These are phyloP conservation scores for Acinonyx jubatus DNA, from an alignment of 2,113 vertebrate species.

Conservation along the genomic window DNA sequence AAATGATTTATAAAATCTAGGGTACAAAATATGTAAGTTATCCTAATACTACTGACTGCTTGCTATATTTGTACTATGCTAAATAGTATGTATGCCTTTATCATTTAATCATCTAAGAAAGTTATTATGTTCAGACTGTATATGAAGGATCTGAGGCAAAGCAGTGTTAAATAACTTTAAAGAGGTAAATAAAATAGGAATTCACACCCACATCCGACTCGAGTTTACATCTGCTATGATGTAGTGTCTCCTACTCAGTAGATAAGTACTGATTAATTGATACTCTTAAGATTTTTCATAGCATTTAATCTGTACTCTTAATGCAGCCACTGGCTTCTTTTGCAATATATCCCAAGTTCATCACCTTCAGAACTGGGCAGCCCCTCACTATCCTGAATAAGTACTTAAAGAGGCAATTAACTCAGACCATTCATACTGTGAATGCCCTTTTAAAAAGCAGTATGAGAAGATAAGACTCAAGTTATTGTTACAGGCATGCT, in stretches of 20 bases:
- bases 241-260: background rate
- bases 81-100: background rate
- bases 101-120: background rate
- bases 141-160: background rate
- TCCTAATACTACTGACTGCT: background rate
- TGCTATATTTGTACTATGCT: background rate
- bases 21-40: background rate
- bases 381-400: background rate
- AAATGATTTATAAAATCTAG: background rate
- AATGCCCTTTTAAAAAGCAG: background rate
- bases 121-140: background rate
- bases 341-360: background rate
- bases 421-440: background rate
- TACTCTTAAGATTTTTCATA: background rate
- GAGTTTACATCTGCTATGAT: background rate
- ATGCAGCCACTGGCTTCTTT: background rate
- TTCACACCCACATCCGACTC: background rate
- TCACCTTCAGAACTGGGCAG: background rate
- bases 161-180: background rate
- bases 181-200: constrained; percentile 16
- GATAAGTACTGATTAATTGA: constrained; percentile 33
- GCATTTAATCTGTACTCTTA: constrained; percentile 38
- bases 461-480: background rate
- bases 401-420: constrained; percentile 44
- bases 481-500: background rate